A percentile compares a stretch with the other conserved stretches of the same genome.
Evolutionary conservation across 2,888 invertebrate genomes (phyloP).

Genomic region (Synanthedon myopaeformis): DNA sequence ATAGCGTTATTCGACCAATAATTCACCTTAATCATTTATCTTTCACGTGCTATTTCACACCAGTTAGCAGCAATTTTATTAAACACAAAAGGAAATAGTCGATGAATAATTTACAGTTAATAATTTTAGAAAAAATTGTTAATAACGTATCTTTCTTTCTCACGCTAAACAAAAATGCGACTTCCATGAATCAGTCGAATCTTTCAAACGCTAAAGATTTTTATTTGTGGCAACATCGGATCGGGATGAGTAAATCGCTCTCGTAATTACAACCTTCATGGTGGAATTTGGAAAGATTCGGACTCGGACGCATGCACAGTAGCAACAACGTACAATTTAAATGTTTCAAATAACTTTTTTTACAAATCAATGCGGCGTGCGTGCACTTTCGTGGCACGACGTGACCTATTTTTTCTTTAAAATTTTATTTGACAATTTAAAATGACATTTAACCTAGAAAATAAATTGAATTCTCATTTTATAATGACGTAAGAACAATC

Average conservation of each 20-base stretch:
- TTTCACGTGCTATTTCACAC: slow-evolving; percentile 9
- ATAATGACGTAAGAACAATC: too few species aligned
- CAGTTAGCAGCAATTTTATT: slow-evolving; percentile 10
- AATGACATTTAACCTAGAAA: too few species aligned
- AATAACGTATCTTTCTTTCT: slow-evolving; percentile 24
- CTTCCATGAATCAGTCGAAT: slow-evolving; percentile 57
- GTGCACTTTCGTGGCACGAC: slow-evolving; percentile 16
- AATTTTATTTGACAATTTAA: too few species aligned
- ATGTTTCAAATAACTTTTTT: slow-evolving; percentile 60
- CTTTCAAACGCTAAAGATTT: slow-evolving; percentile 31
- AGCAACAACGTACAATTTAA: slow-evolving; percentile 68
- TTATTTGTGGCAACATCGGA: slow-evolving; percentile 55
- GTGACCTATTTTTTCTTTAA: too few species aligned
- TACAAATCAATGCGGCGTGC: slow-evolving; percentile 17
- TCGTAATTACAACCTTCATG: slow-evolving; percentile 55
- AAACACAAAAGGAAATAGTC: too few species aligned
- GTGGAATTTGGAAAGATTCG: slow-evolving; percentile 50
- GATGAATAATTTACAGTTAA: too few species aligned
- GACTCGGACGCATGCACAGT: slow-evolving; percentile 50
- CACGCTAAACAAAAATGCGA: slow-evolving; percentile 50
- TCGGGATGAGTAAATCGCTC: slow-evolving; percentile 57
- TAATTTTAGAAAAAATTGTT: too few species aligned
- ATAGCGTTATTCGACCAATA: slow-evolving; percentile 18
- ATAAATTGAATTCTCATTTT: too few species aligned
- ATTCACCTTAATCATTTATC: slow-evolving; percentile 20